phyloP scores from a whole-genome alignment of 2,113 vertebrate species.

The Rhabdomys dilectus region DNA sequence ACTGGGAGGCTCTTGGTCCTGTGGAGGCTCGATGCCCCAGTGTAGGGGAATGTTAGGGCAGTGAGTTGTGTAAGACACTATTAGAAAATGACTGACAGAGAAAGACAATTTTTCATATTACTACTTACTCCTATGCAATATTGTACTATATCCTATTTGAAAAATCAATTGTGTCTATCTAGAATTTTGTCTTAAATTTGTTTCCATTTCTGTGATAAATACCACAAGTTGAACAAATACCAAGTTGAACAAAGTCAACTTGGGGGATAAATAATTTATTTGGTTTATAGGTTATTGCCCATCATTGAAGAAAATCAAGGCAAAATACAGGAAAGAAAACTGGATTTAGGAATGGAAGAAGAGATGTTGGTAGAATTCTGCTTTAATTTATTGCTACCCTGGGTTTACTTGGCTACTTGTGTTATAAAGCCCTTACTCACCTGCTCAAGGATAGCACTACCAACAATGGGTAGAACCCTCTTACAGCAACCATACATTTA shows the following conservation, averaged over 20 bases:
- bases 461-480: neutral
- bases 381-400: neutral
- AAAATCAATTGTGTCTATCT: neutral
- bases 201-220: neutral
- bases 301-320: neutral
- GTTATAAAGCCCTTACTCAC: neutral
- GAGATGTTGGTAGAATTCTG: neutral
- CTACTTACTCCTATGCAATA: neutral
- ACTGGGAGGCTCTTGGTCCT: too few relatives aligned
- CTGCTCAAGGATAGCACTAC: neutral
- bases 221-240: too few relatives aligned
- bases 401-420: neutral
- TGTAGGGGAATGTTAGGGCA: too few relatives aligned
- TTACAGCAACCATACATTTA: too few relatives aligned
- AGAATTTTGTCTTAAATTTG: conserved; percentile 31
- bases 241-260: neutral
- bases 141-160: neutral
- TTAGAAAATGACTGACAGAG: neutral
- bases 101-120: neutral
- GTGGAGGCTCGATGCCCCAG: too few relatives aligned
- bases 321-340: neutral
- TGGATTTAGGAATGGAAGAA: neutral
- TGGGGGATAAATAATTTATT: neutral
- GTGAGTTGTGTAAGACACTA: neutral
- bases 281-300: neutral